Evolutionary conservation across 2,797 vertebrate species (phyloP).

Genomic region (Amazonetta brasiliensis): DNA sequence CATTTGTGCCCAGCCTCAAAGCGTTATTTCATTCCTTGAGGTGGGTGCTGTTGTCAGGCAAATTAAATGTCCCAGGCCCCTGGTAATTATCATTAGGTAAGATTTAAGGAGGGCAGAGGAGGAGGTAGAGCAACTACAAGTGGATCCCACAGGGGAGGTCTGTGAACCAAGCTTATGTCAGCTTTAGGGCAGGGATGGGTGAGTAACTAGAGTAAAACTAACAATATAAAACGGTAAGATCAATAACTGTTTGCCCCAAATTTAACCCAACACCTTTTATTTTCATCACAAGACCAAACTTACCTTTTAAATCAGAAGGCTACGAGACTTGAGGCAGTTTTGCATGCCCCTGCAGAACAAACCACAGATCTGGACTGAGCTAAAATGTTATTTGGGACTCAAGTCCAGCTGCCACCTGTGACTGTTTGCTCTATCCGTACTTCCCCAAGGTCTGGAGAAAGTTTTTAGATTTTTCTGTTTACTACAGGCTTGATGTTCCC

Average conservation of each 20-base stretch:
- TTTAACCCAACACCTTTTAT: background rate
- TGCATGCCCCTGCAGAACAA: background rate
- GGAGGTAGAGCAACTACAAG: background rate
- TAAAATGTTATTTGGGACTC: background rate
- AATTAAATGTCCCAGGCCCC: conserved; percentile 13
- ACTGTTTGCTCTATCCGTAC: background rate
- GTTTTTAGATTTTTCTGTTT: background rate
- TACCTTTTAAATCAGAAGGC: background rate
- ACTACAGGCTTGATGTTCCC: background rate
- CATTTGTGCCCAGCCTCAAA: background rate
- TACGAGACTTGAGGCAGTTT: background rate
- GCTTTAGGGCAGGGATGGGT: background rate
- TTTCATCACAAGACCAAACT: background rate
- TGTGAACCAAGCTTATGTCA: conserved; percentile 17
- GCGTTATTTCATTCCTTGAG: conserved; percentile 26
- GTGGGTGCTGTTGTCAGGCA: conserved; percentile 26
- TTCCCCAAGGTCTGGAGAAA: background rate
- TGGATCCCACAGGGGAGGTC: background rate
- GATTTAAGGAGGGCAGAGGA: background rate
- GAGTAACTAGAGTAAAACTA: background rate
- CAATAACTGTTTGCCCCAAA: background rate
- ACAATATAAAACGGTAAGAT: background rate
- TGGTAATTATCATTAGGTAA: conserved; percentile 59
- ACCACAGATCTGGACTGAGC: background rate
- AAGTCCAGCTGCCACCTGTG: background rate